Evolutionary conservation across 2,797 vertebrate species (phyloP).

Genomic region (Chaenodraco wilsoni): DNA sequence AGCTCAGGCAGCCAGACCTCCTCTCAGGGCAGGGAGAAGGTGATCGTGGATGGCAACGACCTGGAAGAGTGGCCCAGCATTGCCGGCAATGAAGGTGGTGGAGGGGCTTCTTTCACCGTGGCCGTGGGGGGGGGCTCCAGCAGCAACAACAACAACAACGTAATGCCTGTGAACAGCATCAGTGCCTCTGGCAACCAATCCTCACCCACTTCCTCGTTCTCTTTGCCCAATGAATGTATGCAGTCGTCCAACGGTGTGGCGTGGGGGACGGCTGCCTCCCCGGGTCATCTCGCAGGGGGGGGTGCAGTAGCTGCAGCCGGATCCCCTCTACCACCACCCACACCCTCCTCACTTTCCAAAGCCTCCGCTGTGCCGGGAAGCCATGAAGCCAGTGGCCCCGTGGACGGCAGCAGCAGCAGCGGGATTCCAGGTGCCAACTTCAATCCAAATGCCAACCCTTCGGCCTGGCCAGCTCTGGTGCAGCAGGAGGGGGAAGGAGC

Average conservation of each 20-base stretch:
- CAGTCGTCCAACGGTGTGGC: constrained; percentile 80
- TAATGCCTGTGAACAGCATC: constrained; percentile 90
- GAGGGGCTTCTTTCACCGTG: constrained; percentile 73
- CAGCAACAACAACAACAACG: constrained; percentile 75
- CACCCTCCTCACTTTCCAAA: constrained; percentile 86
- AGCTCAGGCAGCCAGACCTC: constrained; percentile 95
- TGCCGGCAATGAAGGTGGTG: constrained; percentile 92
- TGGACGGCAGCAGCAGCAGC: constrained; percentile 84
- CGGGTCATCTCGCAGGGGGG: constrained; percentile 83
- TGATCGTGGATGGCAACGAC: constrained; percentile 99
- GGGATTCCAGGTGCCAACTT: constrained; percentile 95
- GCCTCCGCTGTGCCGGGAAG: constrained; percentile 83
- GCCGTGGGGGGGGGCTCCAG: constrained; percentile 62
- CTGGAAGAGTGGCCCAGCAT: constrained; percentile 99
- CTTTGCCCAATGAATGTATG: constrained; percentile 89
- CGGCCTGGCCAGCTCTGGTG: constrained; percentile 97
- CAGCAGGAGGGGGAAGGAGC: constrained; percentile 90
- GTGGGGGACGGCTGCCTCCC: constrained; percentile 83
- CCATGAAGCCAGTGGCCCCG: constrained; percentile 89
- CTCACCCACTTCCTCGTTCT: constrained; percentile 84
- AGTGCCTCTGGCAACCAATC: constrained; percentile 92
- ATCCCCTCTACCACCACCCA: constrained; percentile 74
- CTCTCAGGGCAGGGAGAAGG: constrained; percentile 98
- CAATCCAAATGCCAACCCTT: constrained; percentile 99
- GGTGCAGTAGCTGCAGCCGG: constrained; percentile 78